Base-by-base conservation (phyloP, 2,113 vertebrate genomes). In the Mystacornis crossleyi region DNA sequence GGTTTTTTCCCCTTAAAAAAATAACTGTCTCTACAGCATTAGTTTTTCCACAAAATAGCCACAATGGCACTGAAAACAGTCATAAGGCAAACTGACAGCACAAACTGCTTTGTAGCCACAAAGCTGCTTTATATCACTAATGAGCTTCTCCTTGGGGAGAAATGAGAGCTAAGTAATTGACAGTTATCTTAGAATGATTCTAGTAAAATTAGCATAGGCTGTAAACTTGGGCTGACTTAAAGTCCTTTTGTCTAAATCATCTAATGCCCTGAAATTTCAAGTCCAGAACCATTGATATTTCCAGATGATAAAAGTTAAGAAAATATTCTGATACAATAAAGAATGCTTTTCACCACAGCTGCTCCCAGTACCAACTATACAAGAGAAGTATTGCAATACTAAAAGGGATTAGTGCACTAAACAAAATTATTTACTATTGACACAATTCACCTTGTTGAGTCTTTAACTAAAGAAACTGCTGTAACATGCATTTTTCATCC, bases 1-100 rank as follows among this genome's bases (percentile, higher is more conserved):
- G 4, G 0, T 3, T 31, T 53, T 29, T 6, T 0, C 1, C 4
- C 4, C 11, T 34, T 34, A 15, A 58, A 81, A 69, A 93, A 33
- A 14, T 1, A 61, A 65, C 6, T 45, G 24, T n/a, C 18, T 69
- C 18, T 24, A 50, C 12, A 77, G 18, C 25, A 67, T 34, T 51
- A 31, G 12, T 19, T 60, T 78, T 72, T 48, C 55, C 3, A 85
- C 86, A 80, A 71, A 86, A 40, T 1, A 60, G 42, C 21, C 18
- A 71, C 0, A 14, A 54, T 4, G 4, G 33, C 11, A 21, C 20
- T 50, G 21, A 80, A 82, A 77, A 28, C n/a, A 62, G 29, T 70
- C 7, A 61, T 15, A 77, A 81, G 8, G 6, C 38, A 62, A 89
- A 57, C 8, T 18, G 18, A 42, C 15, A n/a, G 20, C 38, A 54